These are phyloP conservation scores for Lamproptera curius DNA, from an alignment of 2,888 invertebrate species.

Conservation along the genomic window DNA sequence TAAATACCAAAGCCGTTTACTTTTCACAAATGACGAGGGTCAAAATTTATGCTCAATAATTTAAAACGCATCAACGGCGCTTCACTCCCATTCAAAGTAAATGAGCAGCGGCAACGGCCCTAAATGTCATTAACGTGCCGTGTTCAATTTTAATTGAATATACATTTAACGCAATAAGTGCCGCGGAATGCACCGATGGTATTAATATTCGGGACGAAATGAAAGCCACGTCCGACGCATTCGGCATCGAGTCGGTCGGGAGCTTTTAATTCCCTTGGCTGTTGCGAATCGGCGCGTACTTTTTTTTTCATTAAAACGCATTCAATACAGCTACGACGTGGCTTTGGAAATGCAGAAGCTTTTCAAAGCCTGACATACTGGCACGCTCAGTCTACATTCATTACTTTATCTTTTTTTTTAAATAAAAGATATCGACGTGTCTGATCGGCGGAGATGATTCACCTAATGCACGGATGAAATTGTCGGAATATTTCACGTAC, in stretches of 20 bases:
- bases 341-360: slow-evolving; percentile 72
- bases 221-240: slow-evolving; percentile 67
- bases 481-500: slow-evolving; percentile 7
- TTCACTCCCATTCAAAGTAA: too few relatives aligned
- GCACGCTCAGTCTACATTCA: slow-evolving; percentile 55
- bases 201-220: slow-evolving; percentile 71
- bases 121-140: slow-evolving; percentile 20
- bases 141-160: slow-evolving; percentile 45
- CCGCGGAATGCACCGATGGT: slow-evolving; percentile 48
- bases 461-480: slow-evolving; percentile 6
- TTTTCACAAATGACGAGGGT: too few relatives aligned
- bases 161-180: slow-evolving; percentile 52
- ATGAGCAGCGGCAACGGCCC: too few relatives aligned
- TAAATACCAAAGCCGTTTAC: too few relatives aligned
- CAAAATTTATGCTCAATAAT: too few relatives aligned
- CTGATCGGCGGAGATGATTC: slow-evolving; percentile 24
- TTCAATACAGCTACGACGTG: slow-evolving; percentile 75
- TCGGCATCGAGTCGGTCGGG: slow-evolving; percentile 48
- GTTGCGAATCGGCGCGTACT: slow-evolving; percentile 76
- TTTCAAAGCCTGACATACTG: slow-evolving; percentile 73
- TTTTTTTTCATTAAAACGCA: slow-evolving; percentile 74
- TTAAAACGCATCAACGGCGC: too few relatives aligned
- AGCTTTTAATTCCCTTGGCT: slow-evolving; percentile 76
- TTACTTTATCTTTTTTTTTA: slow-evolving; percentile 46
- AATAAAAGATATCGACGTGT: slow-evolving; percentile 35